Evolutionary conservation across 2,888 invertebrate species (phyloP).

Genomic region (Pteria penguin): DNA sequence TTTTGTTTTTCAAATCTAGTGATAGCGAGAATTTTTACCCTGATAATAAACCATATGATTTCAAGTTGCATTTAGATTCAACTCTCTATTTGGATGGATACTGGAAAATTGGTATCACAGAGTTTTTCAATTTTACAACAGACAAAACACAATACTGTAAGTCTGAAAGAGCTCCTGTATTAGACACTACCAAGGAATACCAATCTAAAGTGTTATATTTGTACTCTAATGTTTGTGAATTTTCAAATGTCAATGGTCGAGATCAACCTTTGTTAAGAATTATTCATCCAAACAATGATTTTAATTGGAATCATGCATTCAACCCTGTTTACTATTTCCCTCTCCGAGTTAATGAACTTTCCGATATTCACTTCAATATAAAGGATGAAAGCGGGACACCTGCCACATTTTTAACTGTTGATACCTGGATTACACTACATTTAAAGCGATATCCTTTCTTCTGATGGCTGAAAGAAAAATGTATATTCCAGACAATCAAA

Average conservation of each 20-base stretch:
- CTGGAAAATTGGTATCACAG: constrained; percentile 26
- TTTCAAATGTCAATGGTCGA: neutral
- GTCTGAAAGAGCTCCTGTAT: neutral
- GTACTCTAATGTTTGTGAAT: constrained; percentile 10
- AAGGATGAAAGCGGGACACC: neutral
- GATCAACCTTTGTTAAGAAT: constrained; percentile 5
- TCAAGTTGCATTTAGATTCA: constrained; percentile 21
- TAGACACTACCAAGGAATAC: neutral
- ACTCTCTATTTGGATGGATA: constrained; percentile 15
- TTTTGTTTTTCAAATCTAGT: constrained; percentile 4
- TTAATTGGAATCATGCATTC: constrained; percentile 3
- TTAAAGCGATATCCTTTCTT: constrained; percentile 31
- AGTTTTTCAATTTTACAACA: constrained; percentile 3
- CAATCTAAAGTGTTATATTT: neutral
- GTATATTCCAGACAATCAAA: constrained; percentile 12
- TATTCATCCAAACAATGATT: constrained; percentile 4
- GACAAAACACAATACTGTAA: neutral
- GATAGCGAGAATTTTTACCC: constrained; percentile 14
- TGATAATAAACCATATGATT: constrained; percentile 26
- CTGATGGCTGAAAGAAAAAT: neutral
- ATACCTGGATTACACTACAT: constrained; percentile 20
- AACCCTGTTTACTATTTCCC: constrained; percentile 7
- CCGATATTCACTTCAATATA: constrained; percentile 25
- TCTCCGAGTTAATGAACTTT: neutral
- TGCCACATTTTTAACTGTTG: constrained; percentile 16